A percentile compares a stretch with the other conserved stretches of the same genome.
Conservation (phyloP, 2,113 vertebrate species). For the Dasyprocta punctata region DNA sequence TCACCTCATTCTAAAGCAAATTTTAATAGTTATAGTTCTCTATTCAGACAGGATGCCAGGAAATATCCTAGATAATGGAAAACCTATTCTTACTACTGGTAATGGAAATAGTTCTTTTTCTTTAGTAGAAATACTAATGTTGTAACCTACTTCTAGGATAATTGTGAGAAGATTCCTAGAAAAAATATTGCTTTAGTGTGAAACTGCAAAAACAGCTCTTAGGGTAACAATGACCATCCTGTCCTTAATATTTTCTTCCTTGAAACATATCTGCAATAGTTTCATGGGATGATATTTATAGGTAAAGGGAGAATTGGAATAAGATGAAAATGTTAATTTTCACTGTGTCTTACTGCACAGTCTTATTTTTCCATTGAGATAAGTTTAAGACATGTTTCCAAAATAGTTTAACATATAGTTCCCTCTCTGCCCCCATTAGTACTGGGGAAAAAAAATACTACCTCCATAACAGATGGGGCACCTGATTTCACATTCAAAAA, state of each 20-base stretch:
- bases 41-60: not conserved
- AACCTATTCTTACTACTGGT: not conserved
- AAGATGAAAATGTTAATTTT: not conserved
- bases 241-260: not conserved
- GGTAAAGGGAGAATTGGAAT: not conserved
- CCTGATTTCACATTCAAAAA: not conserved
- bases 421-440: not conserved
- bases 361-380: constrained; percentile 34
- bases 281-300: not conserved
- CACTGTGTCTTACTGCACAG: not conserved
- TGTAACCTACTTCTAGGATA: not conserved
- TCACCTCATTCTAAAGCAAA: not conserved
- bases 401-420: not conserved
- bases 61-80: not conserved
- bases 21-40: not conserved
- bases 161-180: constrained; percentile 46
- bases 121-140: not conserved
- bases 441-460: not conserved
- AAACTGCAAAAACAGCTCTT: not conserved
- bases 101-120: not conserved
- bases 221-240: not conserved
- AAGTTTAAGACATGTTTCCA: constrained; percentile 4
- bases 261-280: not conserved
- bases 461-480: not conserved
- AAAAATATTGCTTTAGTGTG: constrained; percentile 11